Evolutionary conservation across 2,113 vertebrate genomes (phyloP), one percentile per base, ranked within the genome.

Genomic region (Gambusia affinis): DNA sequence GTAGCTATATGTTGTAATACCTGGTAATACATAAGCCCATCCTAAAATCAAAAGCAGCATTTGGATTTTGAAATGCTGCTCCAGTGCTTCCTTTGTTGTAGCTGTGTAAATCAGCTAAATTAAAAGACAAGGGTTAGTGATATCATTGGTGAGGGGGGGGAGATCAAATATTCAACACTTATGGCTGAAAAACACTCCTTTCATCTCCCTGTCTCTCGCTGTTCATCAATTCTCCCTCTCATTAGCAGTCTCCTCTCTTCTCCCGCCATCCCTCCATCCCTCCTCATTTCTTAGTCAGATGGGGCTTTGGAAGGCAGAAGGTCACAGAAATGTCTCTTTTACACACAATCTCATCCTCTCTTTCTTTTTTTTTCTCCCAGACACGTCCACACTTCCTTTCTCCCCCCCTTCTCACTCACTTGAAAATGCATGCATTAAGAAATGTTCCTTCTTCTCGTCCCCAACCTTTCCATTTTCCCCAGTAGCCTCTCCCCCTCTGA

Each of bases 261-360:
- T 72, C 57, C 81, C 60, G 27, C 37, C 84, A 86, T 91, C 87
- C 86, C 79, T 86, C 89, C 84, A 88, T 91, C 83, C 81, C 85
- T 86, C 72, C 91, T 91, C 89, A 93, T 93, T 91, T 88, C 86
- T 83, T 84, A 92, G 90, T 92, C 91, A 92, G 92, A 91, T 87
- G 82, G 85, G 80, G 90, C 84, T 91, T 80, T 81, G 81, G 76
- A 29, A 88, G 79, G 77, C 87, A 90, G 91, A 93, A 92, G 91
- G 92, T 93, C 92, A 93, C 87, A 85, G 83, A 91, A 90, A 92
- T 89, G 84, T 87, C 90, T 91, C 84, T 83, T 80, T 82, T 74
- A 75, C 84, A 86, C 83, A 87, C 86, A 77, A 19, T 62, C 70
- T 39, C 51, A 42, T 19, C 19, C 60, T 67, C 57, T 79, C 69